Base-by-base conservation (phyloP, 2,797 vertebrate species). In the Anomalospiza imberbis region DNA sequence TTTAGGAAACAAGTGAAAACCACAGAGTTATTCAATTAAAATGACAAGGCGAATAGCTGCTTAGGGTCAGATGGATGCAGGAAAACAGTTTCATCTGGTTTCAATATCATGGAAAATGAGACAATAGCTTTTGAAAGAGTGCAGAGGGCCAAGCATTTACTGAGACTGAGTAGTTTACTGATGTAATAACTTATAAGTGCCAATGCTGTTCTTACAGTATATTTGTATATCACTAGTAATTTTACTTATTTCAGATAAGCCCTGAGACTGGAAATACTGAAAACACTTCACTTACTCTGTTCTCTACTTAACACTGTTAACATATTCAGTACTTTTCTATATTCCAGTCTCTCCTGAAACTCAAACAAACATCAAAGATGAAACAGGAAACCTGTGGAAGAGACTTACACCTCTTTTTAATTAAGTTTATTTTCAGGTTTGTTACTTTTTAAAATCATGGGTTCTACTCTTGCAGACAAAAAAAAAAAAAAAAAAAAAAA, bases 291-390 rank as follows among this genome's bases (percentile, higher is more conserved):
- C 50, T 88, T 86, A 54, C 32, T 85, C 58, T 85, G 24, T 75
- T 90, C 84, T 70, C 71, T 92, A 76, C 77, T 95, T 93, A 89
- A 89, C 66, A 47, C 13, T 88, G 61, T 84, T 91, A 92, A 82
- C 28, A 85, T 44, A 84, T 42, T 85, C 22, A 53, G 29, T 38
- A 55, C 78, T 81, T 54, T 85, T 75, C 53, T 83, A 28, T 89
- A 88, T 53, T 76, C 32, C 70, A 79, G 34, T 96, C 77, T 93
- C 57, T 90, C 62, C 66, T 96, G 95, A 96, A 70, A 92, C 89
- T 66, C 93, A 91, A 96, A 80, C 87, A 97, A 94, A 93, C 85
- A 93, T 97, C 92, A 95, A 96, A 96, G 96, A 78, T 55, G 55
- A 96, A 92, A 91, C 53, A 88, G 54, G 62, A 94, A 93, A 94